These are phyloP conservation scores for Creontiades dilutus DNA, from an alignment of 2,888 invertebrate genomes.

Conservation along the genomic window DNA sequence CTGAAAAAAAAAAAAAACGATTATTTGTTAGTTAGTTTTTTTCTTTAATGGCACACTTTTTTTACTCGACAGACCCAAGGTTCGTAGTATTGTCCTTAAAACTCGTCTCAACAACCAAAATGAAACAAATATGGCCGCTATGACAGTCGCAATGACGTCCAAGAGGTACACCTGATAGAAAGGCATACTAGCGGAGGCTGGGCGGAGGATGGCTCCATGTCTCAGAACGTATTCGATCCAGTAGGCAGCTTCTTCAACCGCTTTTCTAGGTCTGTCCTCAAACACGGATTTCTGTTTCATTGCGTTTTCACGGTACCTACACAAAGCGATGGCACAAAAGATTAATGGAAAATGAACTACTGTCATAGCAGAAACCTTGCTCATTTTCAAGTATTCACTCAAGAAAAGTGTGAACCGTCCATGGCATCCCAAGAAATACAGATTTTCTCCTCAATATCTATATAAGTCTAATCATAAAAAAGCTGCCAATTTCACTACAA, in stretches of 20 bases:
- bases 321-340: background rate
- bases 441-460: no score
- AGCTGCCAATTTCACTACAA: no score
- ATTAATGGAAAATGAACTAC: background rate
- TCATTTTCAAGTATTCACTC: background rate
- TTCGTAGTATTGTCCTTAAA: background rate
- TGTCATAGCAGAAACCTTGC: background rate
- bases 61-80: no score
- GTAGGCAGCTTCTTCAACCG: conserved; percentile 72
- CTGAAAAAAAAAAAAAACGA: no score
- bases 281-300: conserved; percentile 6
- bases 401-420: no score
- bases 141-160: conserved; percentile 58
- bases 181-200: conserved; percentile 65
- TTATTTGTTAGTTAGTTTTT: no score
- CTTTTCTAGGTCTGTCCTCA: conserved; percentile 61
- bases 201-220: conserved; percentile 70
- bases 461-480: no score
- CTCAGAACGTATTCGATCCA: conserved; percentile 74
- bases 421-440: no score
- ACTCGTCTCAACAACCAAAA: background rate
- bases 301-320: conserved; percentile 31
- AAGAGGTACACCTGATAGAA: conserved; percentile 71
- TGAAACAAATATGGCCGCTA: background rate
- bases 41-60: no score